These are phyloP conservation scores for Pterois miles DNA, from an alignment of 2,797 vertebrate species.

Conservation along the genomic window DNA sequence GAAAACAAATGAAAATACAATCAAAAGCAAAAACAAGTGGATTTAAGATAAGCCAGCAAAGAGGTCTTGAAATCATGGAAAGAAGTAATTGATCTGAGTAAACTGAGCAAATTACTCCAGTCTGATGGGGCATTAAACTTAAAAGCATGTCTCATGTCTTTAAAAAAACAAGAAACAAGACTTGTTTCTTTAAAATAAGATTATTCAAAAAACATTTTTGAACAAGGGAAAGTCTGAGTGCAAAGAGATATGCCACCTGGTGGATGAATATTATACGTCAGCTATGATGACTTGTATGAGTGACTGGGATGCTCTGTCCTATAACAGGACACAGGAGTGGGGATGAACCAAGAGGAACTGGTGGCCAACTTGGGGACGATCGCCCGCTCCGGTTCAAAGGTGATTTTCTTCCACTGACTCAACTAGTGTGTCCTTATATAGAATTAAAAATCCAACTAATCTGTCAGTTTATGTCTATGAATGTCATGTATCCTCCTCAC, in stretches of 20 bases:
- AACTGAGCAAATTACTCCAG: too few relatives aligned
- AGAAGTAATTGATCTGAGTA: too few relatives aligned
- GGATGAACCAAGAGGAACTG: conserved; percentile 94
- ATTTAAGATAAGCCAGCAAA: too few relatives aligned
- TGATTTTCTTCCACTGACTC: conserved; percentile 48
- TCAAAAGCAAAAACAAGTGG: too few relatives aligned
- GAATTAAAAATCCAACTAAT: neutral
- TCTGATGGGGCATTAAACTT: too few relatives aligned
- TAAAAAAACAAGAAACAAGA: too few relatives aligned
- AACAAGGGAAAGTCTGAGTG: too few relatives aligned
- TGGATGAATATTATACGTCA: conserved; percentile 42
- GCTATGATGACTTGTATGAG: neutral
- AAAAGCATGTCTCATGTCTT: too few relatives aligned
- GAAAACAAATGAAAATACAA: too few relatives aligned
- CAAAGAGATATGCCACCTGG: conserved; percentile 69
- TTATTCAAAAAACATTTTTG: too few relatives aligned
- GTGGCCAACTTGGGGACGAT: conserved; percentile 95
- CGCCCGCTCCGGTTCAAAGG: conserved; percentile 97
- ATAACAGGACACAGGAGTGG: conserved; percentile 93
- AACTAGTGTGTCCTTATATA: neutral
- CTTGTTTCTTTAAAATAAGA: too few relatives aligned
- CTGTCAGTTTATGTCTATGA: neutral
- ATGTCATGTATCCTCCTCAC: neutral
- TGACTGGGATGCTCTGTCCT: conserved; percentile 7
- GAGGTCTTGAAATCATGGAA: too few relatives aligned